A percentile compares a stretch with the other conserved stretches of the same genome.
Evolutionary conservation across 2,888 invertebrate species (phyloP).

Genomic region (Peribatodes rhomboidaria): DNA sequence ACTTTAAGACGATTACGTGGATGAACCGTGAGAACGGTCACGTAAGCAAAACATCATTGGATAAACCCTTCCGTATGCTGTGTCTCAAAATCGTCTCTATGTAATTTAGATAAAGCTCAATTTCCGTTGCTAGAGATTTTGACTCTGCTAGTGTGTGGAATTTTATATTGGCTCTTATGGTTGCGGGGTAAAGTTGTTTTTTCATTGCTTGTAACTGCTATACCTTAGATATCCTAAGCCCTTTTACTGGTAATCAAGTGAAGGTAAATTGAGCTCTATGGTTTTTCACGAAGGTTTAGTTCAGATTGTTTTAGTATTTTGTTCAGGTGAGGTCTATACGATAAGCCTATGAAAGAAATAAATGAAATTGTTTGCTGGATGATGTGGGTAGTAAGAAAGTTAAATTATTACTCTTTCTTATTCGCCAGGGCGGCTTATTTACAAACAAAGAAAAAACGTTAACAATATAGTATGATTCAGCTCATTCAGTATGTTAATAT

Average conservation of each 20-base stretch:
- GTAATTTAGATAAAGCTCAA: background rate
- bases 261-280: conserved; percentile 15
- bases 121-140: conserved; percentile 20
- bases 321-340: conserved; percentile 29
- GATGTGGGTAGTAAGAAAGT: conserved; percentile 30
- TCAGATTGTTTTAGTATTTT: conserved; percentile 4
- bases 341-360: conserved; percentile 21
- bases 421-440: conserved; percentile 2
- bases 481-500: background rate
- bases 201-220: background rate
- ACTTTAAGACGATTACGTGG: conserved; percentile 27
- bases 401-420: conserved; percentile 13
- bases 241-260: conserved; percentile 13
- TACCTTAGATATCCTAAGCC: conserved; percentile 27
- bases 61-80: conserved; percentile 24
- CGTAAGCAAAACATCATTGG: conserved; percentile 41
- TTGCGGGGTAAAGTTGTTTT: conserved; percentile 3
- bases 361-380: conserved; percentile 22
- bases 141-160: background rate
- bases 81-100: conserved; percentile 32
- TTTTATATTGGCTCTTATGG: conserved; percentile 3
- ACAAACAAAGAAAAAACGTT: conserved; percentile 10
- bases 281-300: conserved; percentile 3
- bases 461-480: background rate
- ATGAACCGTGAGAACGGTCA: conserved; percentile 43